Conservation (phyloP, 1,140 invertebrate species). For the Cydia amplana region DNA sequence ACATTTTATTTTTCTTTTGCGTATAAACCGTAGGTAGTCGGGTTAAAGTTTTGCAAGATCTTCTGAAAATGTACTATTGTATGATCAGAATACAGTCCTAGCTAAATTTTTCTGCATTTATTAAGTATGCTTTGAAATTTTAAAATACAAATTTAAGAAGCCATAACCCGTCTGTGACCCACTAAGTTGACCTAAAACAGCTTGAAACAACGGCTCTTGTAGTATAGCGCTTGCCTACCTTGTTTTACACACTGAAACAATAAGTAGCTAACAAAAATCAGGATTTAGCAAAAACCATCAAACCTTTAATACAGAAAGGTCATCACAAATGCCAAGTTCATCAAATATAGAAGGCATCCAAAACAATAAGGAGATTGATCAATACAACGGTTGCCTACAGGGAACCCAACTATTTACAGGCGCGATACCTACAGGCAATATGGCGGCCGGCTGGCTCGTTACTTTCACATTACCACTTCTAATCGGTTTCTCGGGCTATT, state of each 20-base stretch:
- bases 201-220: constrained; percentile 2
- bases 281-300: neutral
- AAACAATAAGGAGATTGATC: constrained; percentile 53
- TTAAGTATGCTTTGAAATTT: neutral
- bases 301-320: constrained; percentile 28
- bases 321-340: constrained; percentile 40
- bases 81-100: too few species aligned
- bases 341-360: constrained; percentile 42
- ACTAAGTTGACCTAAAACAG: neutral
- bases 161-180: neutral
- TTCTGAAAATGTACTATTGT: too few species aligned
- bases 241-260: neutral
- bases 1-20: too few species aligned
- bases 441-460: constrained; percentile 34
- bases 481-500: constrained; percentile 37
- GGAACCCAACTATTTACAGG: constrained; percentile 41
- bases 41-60: too few species aligned
- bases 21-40: too few species aligned
- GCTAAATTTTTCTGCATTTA: too few species aligned
- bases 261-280: neutral
- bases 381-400: constrained; percentile 46
- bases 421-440: constrained; percentile 40
- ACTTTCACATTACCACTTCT: constrained; percentile 36
- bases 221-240: neutral
- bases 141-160: neutral